Percentiles rank a stretch among this genome's conserved stretches.
These are phyloP conservation scores for Notodonta dromedarius DNA, from an alignment of 2,888 invertebrate species.

Conservation along the genomic window DNA sequence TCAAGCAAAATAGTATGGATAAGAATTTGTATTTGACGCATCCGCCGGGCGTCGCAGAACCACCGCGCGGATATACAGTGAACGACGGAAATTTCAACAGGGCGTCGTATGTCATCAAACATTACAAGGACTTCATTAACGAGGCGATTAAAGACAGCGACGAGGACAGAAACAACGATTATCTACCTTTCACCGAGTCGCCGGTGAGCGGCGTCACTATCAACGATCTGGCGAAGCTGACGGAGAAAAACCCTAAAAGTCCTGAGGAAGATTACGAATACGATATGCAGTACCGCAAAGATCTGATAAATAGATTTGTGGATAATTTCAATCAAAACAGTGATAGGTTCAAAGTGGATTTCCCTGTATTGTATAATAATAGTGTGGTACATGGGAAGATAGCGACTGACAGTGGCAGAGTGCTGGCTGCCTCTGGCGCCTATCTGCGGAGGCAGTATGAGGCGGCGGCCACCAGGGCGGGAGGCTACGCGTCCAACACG, in stretches of 20 bases:
- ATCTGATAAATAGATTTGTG: constrained; percentile 64
- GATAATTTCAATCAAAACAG: constrained; percentile 72
- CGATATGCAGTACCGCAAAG: constrained; percentile 61
- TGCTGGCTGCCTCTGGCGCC: constrained; percentile 61
- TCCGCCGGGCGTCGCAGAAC: constrained; percentile 34
- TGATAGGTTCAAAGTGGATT: constrained; percentile 65
- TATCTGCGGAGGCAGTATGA: constrained; percentile 60
- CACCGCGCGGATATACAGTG: constrained; percentile 30
- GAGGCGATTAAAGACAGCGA: constrained; percentile 54
- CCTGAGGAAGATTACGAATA: constrained; percentile 60
- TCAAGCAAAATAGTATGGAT: constrained; percentile 30
- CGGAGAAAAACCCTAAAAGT: constrained; percentile 25
- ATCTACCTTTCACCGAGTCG: constrained; percentile 42
- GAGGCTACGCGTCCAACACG: constrained; percentile 14
- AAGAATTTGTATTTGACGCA: constrained; percentile 47
- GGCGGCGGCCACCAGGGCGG: constrained; percentile 14
- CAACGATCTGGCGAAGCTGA: constrained; percentile 32
- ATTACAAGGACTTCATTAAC: constrained; percentile 65
- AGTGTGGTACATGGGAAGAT: constrained; percentile 60
- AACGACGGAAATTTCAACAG: constrained; percentile 55
- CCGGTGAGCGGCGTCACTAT: constrained; percentile 46
- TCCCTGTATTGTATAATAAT: constrained; percentile 70
- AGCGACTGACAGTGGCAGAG: constrained; percentile 43
- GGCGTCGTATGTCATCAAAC: constrained; percentile 65
- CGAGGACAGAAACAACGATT: constrained; percentile 52